Evolutionary conservation across 1,140 invertebrate species (phyloP).

Genomic region (Brachionus rubens): DNA sequence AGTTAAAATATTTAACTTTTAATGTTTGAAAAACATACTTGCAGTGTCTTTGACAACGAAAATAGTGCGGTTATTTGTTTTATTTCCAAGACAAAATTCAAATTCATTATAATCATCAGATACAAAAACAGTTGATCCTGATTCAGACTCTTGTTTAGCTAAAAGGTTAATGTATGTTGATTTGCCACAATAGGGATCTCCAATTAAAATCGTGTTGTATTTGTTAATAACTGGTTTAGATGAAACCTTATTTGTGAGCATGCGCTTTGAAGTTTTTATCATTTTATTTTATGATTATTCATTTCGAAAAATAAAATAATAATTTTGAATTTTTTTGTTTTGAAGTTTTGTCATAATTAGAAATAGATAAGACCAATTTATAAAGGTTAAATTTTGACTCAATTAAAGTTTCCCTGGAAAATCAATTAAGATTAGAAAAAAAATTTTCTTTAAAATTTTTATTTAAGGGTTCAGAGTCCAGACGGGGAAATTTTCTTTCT

Average conservation of each 20-base stretch:
- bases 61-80: background rate
- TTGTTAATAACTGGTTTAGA: background rate
- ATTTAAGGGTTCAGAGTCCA: too few relatives aligned
- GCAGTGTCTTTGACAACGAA: constrained; percentile 24
- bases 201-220: constrained; percentile 8
- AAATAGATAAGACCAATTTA: background rate
- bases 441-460: too few relatives aligned
- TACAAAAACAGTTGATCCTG: background rate
- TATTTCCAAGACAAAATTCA: background rate
- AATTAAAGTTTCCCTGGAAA: too few relatives aligned
- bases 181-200: constrained; percentile 38
- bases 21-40: constrained; percentile 3
- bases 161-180: constrained; percentile 6
- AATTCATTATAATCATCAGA: constrained; percentile 29
- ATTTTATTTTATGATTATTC: background rate
- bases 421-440: too few relatives aligned
- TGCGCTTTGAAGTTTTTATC: constrained; percentile 1
- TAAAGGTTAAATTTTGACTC: too few relatives aligned
- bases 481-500: too few relatives aligned
- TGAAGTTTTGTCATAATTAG: too few relatives aligned
- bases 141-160: constrained; percentile 12
- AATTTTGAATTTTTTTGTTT: too few relatives aligned
- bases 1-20: background rate
- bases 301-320: too few relatives aligned
- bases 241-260: background rate